Evolutionary conservation across 2,888 invertebrate genomes (phyloP).

Genomic region (Aspidapion aeneum): DNA sequence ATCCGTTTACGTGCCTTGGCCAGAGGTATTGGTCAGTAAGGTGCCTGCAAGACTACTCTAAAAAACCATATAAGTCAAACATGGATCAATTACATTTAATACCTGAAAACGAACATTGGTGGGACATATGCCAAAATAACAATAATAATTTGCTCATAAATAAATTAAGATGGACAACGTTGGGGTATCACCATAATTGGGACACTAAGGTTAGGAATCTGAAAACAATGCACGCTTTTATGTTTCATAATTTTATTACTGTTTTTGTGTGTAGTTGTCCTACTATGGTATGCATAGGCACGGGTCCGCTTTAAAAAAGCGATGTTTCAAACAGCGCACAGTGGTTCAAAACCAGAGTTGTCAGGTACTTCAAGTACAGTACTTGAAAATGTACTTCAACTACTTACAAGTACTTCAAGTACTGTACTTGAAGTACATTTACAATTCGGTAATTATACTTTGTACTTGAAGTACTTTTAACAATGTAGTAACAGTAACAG

Average conservation of each 20-base stretch:
- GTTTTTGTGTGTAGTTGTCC: not conserved
- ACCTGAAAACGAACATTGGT: conserved; percentile 54
- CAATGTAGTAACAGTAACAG: too few species aligned
- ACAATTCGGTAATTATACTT: too few species aligned
- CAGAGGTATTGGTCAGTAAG: conserved; percentile 81
- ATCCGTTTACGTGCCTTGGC: conserved; percentile 75
- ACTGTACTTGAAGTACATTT: too few species aligned
- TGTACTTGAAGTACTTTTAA: too few species aligned
- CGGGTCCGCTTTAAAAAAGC: too few species aligned
- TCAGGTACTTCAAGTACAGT: too few species aligned
- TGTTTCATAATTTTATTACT: not conserved
- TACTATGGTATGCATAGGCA: conserved; percentile 4
- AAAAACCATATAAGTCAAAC: conserved; percentile 67
- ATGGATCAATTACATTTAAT: conserved; percentile 55
- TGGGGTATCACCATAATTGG: conserved; percentile 99
- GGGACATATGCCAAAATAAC: conserved; percentile 55
- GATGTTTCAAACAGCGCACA: too few species aligned
- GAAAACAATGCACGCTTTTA: conserved; percentile 20
- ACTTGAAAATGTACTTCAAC: too few species aligned
- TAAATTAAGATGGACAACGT: conserved; percentile 86
- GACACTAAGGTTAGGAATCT: conserved; percentile 73
- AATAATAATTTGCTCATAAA: conserved; percentile 41
- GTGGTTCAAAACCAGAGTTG: too few species aligned
- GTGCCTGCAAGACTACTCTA: conserved; percentile 74
- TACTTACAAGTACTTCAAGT: too few species aligned